Evolutionary conservation across 2,797 vertebrate species (phyloP).

Genomic region (Enteromius unitaeniatus): DNA sequence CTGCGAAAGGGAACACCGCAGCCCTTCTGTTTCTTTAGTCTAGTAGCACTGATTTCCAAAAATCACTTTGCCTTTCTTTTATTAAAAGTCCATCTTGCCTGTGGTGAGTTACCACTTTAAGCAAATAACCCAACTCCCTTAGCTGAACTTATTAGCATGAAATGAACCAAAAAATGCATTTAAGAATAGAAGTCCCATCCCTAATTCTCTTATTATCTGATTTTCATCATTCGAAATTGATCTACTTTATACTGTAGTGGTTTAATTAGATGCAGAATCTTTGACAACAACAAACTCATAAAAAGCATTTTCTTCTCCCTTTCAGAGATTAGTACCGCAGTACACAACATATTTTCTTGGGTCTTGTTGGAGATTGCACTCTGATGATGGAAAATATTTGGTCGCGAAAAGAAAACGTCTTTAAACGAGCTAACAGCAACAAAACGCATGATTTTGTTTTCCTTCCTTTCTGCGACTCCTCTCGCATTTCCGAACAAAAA

Average conservation of each 20-base stretch:
- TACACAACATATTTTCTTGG: not conserved
- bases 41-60: not conserved
- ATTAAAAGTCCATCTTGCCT: not conserved
- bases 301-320: not conserved
- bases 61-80: not conserved
- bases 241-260: not conserved
- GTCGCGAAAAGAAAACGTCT: not conserved
- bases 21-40: not conserved
- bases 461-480: slow-evolving; percentile 17
- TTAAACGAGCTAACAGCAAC: slow-evolving; percentile 11
- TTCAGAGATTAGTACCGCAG: too few relatives aligned
- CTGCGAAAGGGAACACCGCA: not conserved
- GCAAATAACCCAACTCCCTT: not conserved
- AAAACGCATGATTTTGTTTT: slow-evolving; percentile 15
- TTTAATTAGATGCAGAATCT: not conserved
- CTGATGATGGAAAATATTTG: slow-evolving; percentile 22
- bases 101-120: not conserved
- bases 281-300: not conserved
- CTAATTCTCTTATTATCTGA: not conserved
- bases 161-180: not conserved
- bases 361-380: not conserved
- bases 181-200: not conserved
- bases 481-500: slow-evolving; percentile 34
- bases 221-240: not conserved
- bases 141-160: not conserved